Evolutionary conservation across 2,113 vertebrate species (phyloP).

Genomic region (Onychostoma macrolepis): DNA sequence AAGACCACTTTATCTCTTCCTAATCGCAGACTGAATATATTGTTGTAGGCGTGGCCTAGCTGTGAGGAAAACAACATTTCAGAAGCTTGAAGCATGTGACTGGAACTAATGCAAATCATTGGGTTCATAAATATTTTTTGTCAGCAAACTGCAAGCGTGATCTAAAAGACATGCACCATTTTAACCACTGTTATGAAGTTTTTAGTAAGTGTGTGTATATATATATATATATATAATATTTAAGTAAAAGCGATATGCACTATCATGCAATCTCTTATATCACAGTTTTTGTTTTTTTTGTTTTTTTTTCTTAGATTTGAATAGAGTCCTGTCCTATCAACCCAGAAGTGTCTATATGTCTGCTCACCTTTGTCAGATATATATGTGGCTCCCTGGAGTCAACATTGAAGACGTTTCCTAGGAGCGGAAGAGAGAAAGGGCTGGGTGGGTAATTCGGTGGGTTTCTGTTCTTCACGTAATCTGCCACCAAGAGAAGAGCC

Average conservation of each 20-base stretch:
- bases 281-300: no score
- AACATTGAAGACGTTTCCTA: conserved; percentile 76
- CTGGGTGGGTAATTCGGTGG: conserved; percentile 78
- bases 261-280: neutral
- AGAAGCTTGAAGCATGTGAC: conserved; percentile 61
- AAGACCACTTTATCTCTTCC: conserved; percentile 65
- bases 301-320: neutral
- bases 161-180: neutral
- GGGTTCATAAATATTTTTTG: neutral
- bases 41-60: conserved; percentile 77
- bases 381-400: conserved; percentile 73
- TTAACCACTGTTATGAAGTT: neutral
- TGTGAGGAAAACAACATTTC: conserved; percentile 61
- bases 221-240: neutral
- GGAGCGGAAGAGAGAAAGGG: conserved; percentile 73
- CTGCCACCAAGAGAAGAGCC: conserved; percentile 64
- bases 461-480: conserved; percentile 67
- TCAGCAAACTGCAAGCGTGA: neutral
- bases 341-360: neutral
- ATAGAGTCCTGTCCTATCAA: neutral
- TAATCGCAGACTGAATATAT: conserved; percentile 68
- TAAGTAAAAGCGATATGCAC: neutral
- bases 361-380: conserved; percentile 76
- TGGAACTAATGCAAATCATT: conserved; percentile 26
- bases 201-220: neutral